Conservation (phyloP, 2,113 vertebrate genomes). For the Gorsachius goisagi region DNA sequence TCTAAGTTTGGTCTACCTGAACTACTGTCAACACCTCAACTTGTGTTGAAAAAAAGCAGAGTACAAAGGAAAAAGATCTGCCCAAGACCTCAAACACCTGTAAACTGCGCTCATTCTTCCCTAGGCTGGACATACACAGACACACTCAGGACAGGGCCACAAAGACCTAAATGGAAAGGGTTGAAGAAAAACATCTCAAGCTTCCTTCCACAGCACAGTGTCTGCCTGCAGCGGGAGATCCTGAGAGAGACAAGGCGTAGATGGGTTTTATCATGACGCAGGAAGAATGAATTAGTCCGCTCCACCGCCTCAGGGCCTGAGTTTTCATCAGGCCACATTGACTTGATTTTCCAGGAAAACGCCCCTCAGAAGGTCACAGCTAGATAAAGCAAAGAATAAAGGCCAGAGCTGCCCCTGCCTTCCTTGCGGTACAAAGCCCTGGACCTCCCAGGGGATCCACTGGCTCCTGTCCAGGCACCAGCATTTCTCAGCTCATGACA, state of each 20-base stretch:
- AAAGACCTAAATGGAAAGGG: not conserved
- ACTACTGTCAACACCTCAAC: not conserved
- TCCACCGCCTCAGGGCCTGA: not conserved
- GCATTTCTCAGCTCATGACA: accelerated
- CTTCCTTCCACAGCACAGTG: not conserved
- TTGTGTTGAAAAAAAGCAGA: not conserved
- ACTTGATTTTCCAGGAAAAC: not conserved
- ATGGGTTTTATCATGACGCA: not conserved
- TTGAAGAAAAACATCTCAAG: not conserved
- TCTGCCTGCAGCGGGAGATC: not conserved
- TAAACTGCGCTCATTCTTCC: not conserved
- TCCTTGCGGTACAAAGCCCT: accelerated
- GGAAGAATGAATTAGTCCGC: not conserved
- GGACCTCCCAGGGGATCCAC: not conserved
- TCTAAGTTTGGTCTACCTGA: not conserved
- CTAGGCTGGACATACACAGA: not conserved
- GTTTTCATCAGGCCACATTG: not conserved
- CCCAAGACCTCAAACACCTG: not conserved
- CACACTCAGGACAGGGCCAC: not conserved
- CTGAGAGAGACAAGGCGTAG: not conserved
- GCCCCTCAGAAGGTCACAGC: not conserved
- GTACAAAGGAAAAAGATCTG: not conserved
- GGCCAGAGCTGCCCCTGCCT: not conserved
- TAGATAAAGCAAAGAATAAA: not conserved
- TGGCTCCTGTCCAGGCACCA: not conserved